Percentiles rank a stretch among this genome's conserved stretches.
Evolutionary conservation across 2,888 invertebrate species (phyloP).

Genomic region (Rhagonycha fulva): DNA sequence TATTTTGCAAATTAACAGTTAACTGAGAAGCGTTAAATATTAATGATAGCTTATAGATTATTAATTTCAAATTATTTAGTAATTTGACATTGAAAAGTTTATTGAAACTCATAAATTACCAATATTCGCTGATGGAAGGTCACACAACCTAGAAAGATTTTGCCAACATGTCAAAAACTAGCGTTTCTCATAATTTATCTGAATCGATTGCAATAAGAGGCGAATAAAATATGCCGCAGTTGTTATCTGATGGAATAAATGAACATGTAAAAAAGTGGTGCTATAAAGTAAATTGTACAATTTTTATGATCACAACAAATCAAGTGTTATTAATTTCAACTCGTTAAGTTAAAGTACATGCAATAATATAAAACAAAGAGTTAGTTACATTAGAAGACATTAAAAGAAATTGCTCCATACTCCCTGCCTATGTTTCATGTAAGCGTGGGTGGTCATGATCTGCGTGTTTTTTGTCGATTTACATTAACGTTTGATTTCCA

Average conservation of each 20-base stretch:
- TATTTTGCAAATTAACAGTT: neutral
- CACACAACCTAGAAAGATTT: neutral
- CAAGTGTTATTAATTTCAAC: neutral
- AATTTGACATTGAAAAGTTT: neutral
- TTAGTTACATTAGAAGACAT: slow-evolving; percentile 14
- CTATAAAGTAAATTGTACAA: neutral
- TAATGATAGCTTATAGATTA: neutral
- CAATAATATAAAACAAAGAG: slow-evolving; percentile 11
- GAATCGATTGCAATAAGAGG: neutral
- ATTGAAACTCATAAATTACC: neutral
- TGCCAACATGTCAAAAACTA: neutral
- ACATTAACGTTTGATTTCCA: slow-evolving; percentile 49
- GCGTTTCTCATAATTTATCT: neutral
- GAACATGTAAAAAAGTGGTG: neutral
- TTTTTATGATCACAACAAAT: neutral
- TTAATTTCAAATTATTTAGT: neutral
- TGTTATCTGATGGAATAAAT: slow-evolving; percentile 1
- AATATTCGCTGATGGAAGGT: neutral
- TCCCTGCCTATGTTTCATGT: slow-evolving; percentile 20
- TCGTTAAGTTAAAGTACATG: neutral
- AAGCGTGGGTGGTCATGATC: slow-evolving; percentile 49
- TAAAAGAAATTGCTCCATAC: slow-evolving; percentile 29
- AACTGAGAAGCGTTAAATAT: neutral
- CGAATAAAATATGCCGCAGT: neutral
- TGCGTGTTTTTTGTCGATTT: slow-evolving; percentile 41